These are phyloP conservation scores for Acanthosoma haemorrhoidale DNA, from an alignment of 2,888 invertebrate genomes.

Conservation along the genomic window DNA sequence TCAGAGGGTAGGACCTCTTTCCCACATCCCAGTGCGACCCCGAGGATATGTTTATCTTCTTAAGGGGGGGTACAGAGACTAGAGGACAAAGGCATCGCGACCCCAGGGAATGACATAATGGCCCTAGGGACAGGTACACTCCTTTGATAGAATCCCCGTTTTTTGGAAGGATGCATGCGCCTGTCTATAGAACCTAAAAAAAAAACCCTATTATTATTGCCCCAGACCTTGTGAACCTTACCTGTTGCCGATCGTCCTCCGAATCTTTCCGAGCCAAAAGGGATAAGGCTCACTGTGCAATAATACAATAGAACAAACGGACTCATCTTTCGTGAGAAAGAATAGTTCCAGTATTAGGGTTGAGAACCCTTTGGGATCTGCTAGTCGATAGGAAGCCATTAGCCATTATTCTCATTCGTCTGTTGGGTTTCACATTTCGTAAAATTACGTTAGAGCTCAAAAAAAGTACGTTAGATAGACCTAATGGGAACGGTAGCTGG, in stretches of 20 bases:
- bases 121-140: constrained; percentile 17
- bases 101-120: constrained; percentile 23
- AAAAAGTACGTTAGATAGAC: neutral
- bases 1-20: constrained; percentile 31
- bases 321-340: constrained; percentile 27
- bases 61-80: too few species aligned
- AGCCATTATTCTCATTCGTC: neutral
- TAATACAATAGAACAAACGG: constrained; percentile 25
- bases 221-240: constrained; percentile 28
- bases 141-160: neutral
- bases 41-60: constrained; percentile 36
- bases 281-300: neutral
- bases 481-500: too few species aligned
- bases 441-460: neutral
- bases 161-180: constrained; percentile 11
- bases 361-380: neutral
- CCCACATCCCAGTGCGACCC: constrained; percentile 28
- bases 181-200: constrained; percentile 5
- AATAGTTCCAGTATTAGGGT: neutral
- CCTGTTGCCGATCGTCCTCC: constrained; percentile 7
- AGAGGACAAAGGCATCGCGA: constrained; percentile 14
- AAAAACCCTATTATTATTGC: constrained; percentile 3
- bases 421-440: neutral
- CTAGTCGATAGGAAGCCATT: neutral
- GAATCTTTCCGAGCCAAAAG: neutral